Base-by-base conservation (phyloP, 2,888 invertebrate species). In the Drosophila stalkeri region DNA sequence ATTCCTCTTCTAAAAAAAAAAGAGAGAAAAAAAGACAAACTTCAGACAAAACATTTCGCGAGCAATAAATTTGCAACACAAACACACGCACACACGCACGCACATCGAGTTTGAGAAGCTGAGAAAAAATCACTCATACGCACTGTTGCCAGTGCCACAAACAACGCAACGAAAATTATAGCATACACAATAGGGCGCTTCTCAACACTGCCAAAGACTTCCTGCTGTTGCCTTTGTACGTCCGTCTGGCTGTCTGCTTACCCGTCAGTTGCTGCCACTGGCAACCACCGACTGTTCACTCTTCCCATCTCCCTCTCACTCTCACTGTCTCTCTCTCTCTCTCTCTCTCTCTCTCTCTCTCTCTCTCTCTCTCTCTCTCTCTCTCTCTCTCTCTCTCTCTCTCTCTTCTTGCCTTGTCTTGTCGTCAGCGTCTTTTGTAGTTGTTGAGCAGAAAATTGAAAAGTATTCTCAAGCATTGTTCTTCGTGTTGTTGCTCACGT, bases 371-470 rank as follows among this genome's bases (percentile, higher is more conserved):
- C 61, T 18, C 46, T 31, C 31, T 0, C 31, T 2, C 49, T 31
- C n/a, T 0, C 16, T 4, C 8, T 6, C 11, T 18, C 16, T 62
- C 54, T 14, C 33, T 3, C 49, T 0, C 31, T 11, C 49, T 7
- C 49, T 3, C 2, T 3, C 2, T 2, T 16, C 16, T 14, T 62
- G 11, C 43, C 31, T 16, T 41, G 35, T 35, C 27, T 72, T 56
- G 27, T 63, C 62, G 41, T 61, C 65, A 44, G 69, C 55, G 56
- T 71, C 77, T 77, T 77, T 77, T 73, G 82, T 68, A 84, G 85
- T 84, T 90, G 86, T 87, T 87, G 86, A 89, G 82, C 80, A 90
- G 82, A 84, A 87, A 87, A 87, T 87, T 87, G 86, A 87, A 87
- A 87, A 90, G 87, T 90, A 84, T 77, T 90, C 81, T 68, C 70